Evolutionary conservation across 1,140 invertebrate species (phyloP), one percentile per base, ranked within the genome.

Genomic region (Drosophila sproati): DNA sequence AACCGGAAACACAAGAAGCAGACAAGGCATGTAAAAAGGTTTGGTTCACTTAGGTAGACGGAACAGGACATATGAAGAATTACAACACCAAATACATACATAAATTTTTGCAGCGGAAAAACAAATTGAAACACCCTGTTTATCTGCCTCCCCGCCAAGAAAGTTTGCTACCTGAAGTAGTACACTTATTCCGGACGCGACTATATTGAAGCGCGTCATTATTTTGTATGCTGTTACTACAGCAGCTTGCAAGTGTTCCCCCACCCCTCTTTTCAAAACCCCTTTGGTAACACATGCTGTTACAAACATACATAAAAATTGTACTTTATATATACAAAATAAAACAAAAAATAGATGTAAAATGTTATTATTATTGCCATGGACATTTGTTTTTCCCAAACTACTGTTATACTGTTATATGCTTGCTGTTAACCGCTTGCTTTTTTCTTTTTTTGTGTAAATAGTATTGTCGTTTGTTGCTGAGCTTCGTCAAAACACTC

Each of bases 181-280:
- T 28, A 60, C 57, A 63, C 50, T 67, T 41, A 34, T 34, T 10
- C 52, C 51, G 56, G 82, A 62, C 59, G 52, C 67, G 67, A 82
- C 81, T 83, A 77, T 83, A 77, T 71, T 60, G 12, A 12, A 12
- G 12, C 12, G 56, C 51, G 70, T 71, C 71, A 43, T 64, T 57
- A 34, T 64, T 72, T 59, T 59, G 41, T 35, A 66, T 12, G 41
- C 3, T 20, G 5, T n/a, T 34, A 8, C 12, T 37, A 3, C 39
- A 47, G 61, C 70, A 66, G 52, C 56, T 73, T 81, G 62, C 78
- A 82, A 82, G 74, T 86, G 69, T 68, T 61, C 55, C 47, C 66
- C 20, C 12, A 43, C 50, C 28, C 45, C 35, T 43, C 51, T 52
- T 20, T 20, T 0, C 20, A 20, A 1, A 20, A 20, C 48, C 51